Evolutionary conservation across 2,888 invertebrate species (phyloP).

Genomic region (Epirrhoe alternata): DNA sequence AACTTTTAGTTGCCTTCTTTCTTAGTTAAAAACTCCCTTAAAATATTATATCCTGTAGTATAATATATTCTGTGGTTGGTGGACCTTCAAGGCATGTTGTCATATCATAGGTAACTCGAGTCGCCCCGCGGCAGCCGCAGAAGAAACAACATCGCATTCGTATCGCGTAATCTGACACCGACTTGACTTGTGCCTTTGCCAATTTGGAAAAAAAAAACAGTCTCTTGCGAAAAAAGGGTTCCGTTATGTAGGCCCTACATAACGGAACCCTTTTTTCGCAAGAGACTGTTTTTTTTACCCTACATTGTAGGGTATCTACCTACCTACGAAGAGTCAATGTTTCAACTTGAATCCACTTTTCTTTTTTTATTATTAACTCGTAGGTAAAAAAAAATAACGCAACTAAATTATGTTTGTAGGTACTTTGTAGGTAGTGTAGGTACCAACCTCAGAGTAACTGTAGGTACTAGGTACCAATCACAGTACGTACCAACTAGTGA

Average conservation of each 20-base stretch:
- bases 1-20: too few species aligned
- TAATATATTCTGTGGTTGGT: constrained; percentile 12
- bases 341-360: too few species aligned
- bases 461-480: too few species aligned
- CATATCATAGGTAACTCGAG: constrained; percentile 35
- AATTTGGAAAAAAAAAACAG: constrained; percentile 22
- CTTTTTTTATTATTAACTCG: too few species aligned
- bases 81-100: constrained; percentile 25
- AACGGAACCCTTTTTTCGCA: not conserved
- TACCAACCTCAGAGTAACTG: too few species aligned
- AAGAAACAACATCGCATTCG: constrained; percentile 47
- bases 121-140: constrained; percentile 28
- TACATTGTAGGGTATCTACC: not conserved
- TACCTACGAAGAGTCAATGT: too few species aligned
- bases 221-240: not conserved
- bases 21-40: too few species aligned
- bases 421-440: too few species aligned
- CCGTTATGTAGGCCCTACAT: too few species aligned
- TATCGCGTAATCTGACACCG: constrained; percentile 57
- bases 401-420: too few species aligned
- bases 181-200: constrained; percentile 45
- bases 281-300: constrained; percentile 6
- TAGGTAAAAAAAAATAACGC: too few species aligned
- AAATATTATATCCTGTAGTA: not conserved
- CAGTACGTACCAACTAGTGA: too few species aligned